Evolutionary conservation across 2,113 vertebrate genomes (phyloP).

Genomic region (Nesogale talazaci): DNA sequence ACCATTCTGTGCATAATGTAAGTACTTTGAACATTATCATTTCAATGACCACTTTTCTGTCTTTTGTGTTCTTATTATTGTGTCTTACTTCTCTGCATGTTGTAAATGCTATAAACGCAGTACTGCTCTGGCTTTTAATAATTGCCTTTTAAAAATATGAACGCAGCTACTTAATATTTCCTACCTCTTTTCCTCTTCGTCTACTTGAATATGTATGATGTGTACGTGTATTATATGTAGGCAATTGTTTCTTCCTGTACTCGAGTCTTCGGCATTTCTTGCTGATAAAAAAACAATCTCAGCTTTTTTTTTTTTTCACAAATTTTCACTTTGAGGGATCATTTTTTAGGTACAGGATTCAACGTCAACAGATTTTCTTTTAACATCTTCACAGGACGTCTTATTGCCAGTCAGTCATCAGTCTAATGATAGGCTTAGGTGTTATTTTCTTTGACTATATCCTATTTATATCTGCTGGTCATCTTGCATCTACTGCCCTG

Average conservation of each 20-base stretch:
- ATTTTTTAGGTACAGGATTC: neutral
- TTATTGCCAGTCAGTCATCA: neutral
- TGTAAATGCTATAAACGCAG: neutral
- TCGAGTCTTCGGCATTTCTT: neutral
- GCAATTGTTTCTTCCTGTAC: neutral
- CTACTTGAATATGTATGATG: no score
- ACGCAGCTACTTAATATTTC: neutral
- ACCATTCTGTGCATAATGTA: neutral
- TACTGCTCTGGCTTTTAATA: neutral
- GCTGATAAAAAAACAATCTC: conserved; percentile 19
- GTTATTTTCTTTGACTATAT: neutral
- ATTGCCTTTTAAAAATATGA: neutral
- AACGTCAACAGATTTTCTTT: neutral
- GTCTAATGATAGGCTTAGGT: neutral
- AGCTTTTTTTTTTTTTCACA: conserved; percentile 26
- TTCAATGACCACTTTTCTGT: neutral
- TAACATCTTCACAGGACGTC: neutral
- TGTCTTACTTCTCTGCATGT: neutral
- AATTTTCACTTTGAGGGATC: conserved; percentile 13
- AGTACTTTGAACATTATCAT: neutral
- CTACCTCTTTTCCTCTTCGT: neutral
- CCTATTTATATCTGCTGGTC: no score
- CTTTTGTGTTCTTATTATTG: neutral
- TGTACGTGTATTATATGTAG: no score
- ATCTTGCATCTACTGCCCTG: neutral